These are phyloP conservation scores for Cabera pusaria DNA, from an alignment of 2,888 invertebrate species.

Conservation along the genomic window DNA sequence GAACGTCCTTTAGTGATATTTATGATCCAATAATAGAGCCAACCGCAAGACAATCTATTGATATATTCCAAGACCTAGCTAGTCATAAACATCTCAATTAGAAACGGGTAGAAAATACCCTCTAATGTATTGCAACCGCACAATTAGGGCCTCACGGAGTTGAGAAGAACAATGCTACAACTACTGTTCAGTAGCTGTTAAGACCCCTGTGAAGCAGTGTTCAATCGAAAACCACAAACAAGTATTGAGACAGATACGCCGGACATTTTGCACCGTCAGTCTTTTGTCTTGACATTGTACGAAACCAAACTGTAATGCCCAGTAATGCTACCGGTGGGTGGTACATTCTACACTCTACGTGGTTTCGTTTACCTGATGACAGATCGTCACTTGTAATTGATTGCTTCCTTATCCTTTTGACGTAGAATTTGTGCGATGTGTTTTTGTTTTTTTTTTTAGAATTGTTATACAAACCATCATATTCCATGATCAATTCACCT, in stretches of 20 bases:
- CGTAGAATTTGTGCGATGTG: too few species aligned
- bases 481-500: too few species aligned
- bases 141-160: conserved; percentile 68
- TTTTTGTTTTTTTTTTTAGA: too few species aligned
- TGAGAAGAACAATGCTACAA: conserved; percentile 59
- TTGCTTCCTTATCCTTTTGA: conserved; percentile 58
- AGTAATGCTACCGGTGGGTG: conserved; percentile 77
- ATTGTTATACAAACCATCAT: too few species aligned
- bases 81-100: conserved; percentile 47
- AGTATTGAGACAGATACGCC: conserved; percentile 43
- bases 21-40: conserved; percentile 13
- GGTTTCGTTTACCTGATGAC: conserved; percentile 60
- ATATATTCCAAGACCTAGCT: conserved; percentile 12
- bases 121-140: conserved; percentile 60
- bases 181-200: conserved; percentile 68
- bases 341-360: conserved; percentile 44
- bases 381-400: conserved; percentile 66
- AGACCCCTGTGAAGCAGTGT: conserved; percentile 56
- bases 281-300: conserved; percentile 61
- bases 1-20: too few species aligned
- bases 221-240: conserved; percentile 76
- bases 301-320: conserved; percentile 72
- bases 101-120: conserved; percentile 46
- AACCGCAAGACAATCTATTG: conserved; percentile 22
- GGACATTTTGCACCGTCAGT: conserved; percentile 41